Conservation (phyloP, 53 echinoderm and acorn worm species). For the Crossaster papposus region DNA sequence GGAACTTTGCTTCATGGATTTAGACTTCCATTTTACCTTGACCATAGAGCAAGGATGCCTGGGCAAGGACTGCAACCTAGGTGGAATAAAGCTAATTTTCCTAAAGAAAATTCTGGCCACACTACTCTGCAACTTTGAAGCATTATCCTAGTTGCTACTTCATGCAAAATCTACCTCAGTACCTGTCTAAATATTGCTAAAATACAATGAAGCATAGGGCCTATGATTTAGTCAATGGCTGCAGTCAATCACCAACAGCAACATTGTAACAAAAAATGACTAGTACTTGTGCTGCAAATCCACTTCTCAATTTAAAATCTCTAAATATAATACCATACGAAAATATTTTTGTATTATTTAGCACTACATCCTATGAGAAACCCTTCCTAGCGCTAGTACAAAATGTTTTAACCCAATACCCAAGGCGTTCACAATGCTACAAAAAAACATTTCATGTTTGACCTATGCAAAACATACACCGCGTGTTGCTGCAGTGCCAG, state of each 20-base stretch:
- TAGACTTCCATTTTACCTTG: too few species aligned
- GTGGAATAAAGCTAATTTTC: too few species aligned
- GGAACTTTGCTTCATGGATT: too few species aligned
- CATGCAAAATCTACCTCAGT: neutral
- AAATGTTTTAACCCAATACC: neutral
- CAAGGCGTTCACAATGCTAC: neutral
- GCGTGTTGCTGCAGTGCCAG: too few species aligned
- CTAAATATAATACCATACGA: neutral
- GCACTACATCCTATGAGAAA: neutral
- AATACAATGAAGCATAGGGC: neutral
- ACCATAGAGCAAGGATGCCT: too few species aligned
- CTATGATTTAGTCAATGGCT: too few species aligned
- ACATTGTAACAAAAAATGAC: too few species aligned
- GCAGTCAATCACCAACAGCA: too few species aligned
- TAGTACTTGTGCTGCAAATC: too few species aligned
- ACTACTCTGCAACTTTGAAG: neutral
- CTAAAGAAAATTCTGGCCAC: too few species aligned
- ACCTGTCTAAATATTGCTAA: neutral
- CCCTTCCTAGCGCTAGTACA: neutral
- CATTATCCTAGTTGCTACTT: neutral
- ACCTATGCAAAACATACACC: neutral
- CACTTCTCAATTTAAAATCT: neutral
- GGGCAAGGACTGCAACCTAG: too few species aligned
- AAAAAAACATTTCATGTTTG: neutral
- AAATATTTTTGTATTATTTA: neutral